These are phyloP conservation scores for Emys orbicularis DNA, from an alignment of 2,797 vertebrate species.

Conservation along the genomic window DNA sequence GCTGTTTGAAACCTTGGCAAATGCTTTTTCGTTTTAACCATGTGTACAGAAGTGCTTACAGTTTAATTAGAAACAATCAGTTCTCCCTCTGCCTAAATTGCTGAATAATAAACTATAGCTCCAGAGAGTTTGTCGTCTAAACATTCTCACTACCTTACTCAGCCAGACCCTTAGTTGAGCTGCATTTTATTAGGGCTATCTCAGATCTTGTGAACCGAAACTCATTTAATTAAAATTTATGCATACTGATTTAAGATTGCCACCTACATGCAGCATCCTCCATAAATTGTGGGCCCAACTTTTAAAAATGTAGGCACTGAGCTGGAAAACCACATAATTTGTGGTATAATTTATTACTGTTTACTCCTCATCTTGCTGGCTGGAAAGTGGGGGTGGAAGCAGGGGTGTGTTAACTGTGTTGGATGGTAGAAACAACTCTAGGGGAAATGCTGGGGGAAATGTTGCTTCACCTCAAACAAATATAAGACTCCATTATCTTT, in stretches of 20 bases:
- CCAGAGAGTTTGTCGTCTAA: background rate
- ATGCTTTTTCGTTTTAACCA: background rate
- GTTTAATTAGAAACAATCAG: background rate
- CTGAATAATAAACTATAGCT: background rate
- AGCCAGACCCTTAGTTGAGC: accelerated
- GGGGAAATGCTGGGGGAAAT: background rate
- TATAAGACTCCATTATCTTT: background rate
- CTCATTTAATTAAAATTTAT: background rate
- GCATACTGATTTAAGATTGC: background rate
- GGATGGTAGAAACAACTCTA: background rate
- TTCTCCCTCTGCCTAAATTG: background rate
- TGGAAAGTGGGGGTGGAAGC: background rate
- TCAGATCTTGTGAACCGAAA: background rate
- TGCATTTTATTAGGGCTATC: background rate
- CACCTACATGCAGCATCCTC: no score
- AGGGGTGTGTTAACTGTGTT: background rate
- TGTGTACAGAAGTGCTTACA: background rate
- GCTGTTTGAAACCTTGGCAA: background rate
- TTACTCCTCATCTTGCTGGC: background rate
- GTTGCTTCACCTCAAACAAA: background rate
- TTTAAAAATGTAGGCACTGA: background rate
- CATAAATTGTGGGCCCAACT: background rate
- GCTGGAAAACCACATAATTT: background rate
- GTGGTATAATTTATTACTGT: background rate
- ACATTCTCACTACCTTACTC: accelerated